Evolutionary conservation across 2,113 vertebrate species (phyloP).

Genomic region (Tragelaphus buxtoni): DNA sequence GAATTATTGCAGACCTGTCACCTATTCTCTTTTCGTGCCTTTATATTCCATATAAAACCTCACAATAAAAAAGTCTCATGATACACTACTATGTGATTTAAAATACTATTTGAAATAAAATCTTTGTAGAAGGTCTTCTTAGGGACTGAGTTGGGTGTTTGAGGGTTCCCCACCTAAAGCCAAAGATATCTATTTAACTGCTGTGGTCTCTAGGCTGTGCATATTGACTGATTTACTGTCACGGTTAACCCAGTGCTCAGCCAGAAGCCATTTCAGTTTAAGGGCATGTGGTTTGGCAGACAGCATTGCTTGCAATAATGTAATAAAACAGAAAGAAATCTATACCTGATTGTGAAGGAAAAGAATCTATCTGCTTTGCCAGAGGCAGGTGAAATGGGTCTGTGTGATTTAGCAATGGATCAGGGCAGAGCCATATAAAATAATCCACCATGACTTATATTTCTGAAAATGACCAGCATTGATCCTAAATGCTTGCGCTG

Average conservation of each 20-base stretch:
- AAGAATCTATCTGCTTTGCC: constrained; percentile 53
- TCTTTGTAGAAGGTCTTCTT: neutral
- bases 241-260: constrained; percentile 38
- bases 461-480: constrained; percentile 27
- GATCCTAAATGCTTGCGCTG: neutral
- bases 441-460: constrained; percentile 25
- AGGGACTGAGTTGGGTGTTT: neutral
- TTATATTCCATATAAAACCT: neutral
- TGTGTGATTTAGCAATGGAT: constrained; percentile 40
- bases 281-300: constrained; percentile 49
- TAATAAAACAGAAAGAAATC: constrained; percentile 67
- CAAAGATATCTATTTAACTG: constrained; percentile 36
- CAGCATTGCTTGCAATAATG: constrained; percentile 61
- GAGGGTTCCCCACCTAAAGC: constrained; percentile 40
- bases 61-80: neutral
- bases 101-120: constrained; percentile 39
- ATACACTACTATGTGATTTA: constrained; percentile 37
- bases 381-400: constrained; percentile 51
- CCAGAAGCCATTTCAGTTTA: constrained; percentile 64
- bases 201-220: neutral
- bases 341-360: constrained; percentile 62
- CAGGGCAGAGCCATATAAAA: constrained; percentile 19
- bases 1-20: neutral
- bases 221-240: constrained; percentile 63
- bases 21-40: neutral